These are phyloP conservation scores for Muricea muricata DNA, from an alignment of 92 coral and sea anemone species.

Conservation along the genomic window DNA sequence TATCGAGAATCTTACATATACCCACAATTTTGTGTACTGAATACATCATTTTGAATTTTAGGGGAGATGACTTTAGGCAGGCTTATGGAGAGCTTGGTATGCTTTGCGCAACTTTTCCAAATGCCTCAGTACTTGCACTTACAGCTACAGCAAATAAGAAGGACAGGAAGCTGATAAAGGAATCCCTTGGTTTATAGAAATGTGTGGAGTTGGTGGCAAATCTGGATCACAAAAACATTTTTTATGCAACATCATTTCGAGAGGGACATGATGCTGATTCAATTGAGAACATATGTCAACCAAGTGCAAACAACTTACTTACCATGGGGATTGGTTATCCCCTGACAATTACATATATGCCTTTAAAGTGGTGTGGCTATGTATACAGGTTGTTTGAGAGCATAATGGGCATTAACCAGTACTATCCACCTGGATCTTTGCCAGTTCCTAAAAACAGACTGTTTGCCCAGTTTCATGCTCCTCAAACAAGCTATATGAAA, in stretches of 20 bases:
- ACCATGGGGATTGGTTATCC: not conserved
- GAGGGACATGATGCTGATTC: slow-evolving; percentile 10
- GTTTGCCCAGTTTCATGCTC: slow-evolving; percentile 32
- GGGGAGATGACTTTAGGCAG: slow-evolving; percentile 22
- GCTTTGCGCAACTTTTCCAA: slow-evolving; percentile 20
- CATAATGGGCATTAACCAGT: not conserved
- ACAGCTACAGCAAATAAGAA: slow-evolving; percentile 11
- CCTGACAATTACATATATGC: slow-evolving; percentile 10
- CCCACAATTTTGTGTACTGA: not conserved
- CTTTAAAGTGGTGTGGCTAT: slow-evolving; percentile 34
- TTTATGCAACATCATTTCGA: not conserved
- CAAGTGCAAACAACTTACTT: slow-evolving; percentile 10
- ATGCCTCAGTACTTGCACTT: slow-evolving; percentile 16
- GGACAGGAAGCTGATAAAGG: not conserved
- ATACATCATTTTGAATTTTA: not conserved
- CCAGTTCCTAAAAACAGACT: not conserved
- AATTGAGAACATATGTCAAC: slow-evolving; percentile 1
- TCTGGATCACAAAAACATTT: not conserved
- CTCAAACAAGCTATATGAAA: not conserved
- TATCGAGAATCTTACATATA: too few relatives aligned
- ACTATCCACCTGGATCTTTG: slow-evolving; percentile 1
- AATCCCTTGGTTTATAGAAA: not conserved
- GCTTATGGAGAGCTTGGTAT: slow-evolving; percentile 21
- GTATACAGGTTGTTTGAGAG: slow-evolving; percentile 27
- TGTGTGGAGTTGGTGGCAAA: not conserved